Percentiles rank a stretch among this genome's conserved stretches.
Evolutionary conservation across 1,140 invertebrate species (phyloP).

Genomic region (Drosophila tropicalis): DNA sequence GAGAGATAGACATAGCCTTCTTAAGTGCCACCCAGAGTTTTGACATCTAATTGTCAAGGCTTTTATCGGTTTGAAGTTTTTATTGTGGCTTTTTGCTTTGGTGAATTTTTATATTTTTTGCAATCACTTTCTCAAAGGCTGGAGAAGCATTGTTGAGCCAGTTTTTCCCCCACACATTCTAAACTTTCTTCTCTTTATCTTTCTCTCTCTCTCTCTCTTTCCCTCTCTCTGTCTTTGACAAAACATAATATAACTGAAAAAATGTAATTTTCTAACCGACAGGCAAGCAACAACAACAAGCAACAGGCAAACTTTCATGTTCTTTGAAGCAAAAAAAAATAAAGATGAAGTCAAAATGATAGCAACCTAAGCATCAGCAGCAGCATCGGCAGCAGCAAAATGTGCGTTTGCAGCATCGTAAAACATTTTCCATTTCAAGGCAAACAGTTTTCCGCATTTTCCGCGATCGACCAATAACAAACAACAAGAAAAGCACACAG

Average conservation of each 20-base stretch:
- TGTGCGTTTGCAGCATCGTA: conserved; percentile 54
- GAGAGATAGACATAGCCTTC: conserved; percentile 23
- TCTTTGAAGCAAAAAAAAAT: conserved; percentile 21
- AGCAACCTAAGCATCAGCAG: conserved; percentile 45
- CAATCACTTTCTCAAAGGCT: conserved; percentile 44
- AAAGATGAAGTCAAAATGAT: conserved; percentile 65
- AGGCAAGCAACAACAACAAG: no score
- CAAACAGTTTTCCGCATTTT: conserved; percentile 71
- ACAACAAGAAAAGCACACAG: conserved; percentile 1
- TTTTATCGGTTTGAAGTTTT: conserved; percentile 38
- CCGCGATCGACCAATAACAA: conserved; percentile 8
- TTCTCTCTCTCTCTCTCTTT: not conserved
- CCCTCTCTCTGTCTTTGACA: not conserved
- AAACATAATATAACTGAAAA: conserved; percentile 56
- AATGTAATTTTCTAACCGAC: conserved; percentile 38
- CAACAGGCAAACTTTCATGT: conserved; percentile 45
- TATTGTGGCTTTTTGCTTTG: conserved; percentile 8
- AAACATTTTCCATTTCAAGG: conserved; percentile 68
- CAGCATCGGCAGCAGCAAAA: conserved; percentile 40
- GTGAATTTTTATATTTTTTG: not conserved
- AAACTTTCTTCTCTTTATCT: conserved; percentile 44
- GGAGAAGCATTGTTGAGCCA: conserved; percentile 24
- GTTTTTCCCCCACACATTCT: conserved; percentile 44
- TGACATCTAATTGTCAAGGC: conserved; percentile 50
- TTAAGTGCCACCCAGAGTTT: conserved; percentile 40